These are phyloP conservation scores for Limonius californicus DNA, from an alignment of 1,140 invertebrate genomes.

Conservation along the genomic window DNA sequence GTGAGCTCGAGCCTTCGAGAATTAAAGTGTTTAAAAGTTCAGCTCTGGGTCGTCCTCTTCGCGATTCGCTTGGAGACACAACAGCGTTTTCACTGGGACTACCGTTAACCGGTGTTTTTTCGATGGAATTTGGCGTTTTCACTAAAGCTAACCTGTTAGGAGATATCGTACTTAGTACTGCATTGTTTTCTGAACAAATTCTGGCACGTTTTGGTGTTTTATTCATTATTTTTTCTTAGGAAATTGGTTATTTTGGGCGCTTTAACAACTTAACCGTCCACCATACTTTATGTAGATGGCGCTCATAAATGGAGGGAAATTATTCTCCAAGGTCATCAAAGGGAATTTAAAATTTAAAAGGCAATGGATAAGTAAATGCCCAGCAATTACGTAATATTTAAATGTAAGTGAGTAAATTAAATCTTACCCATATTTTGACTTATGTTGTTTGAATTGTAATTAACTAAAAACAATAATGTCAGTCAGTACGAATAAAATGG, in stretches of 20 bases:
- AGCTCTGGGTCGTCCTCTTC: conserved; percentile 67
- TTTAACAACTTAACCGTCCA: conserved; percentile 31
- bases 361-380: not conserved
- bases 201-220: conserved; percentile 42
- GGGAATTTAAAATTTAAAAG: conserved; percentile 8
- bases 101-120: conserved; percentile 41
- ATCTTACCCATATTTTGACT: too few species aligned
- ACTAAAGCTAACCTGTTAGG: conserved; percentile 34
- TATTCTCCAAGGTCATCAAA: not conserved
- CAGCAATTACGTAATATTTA: not conserved
- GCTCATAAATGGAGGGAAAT: conserved; percentile 28
- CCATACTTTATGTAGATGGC: conserved; percentile 24
- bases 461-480: too few species aligned
- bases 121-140: conserved; percentile 34
- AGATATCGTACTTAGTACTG: conserved; percentile 31
- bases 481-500: too few species aligned
- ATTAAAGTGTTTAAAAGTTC: conserved; percentile 69
- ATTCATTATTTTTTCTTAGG: conserved; percentile 37
- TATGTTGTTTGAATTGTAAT: too few species aligned
- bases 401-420: too few species aligned
- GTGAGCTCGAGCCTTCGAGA: conserved; percentile 66
- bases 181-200: conserved; percentile 29
- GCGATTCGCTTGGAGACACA: conserved; percentile 42
- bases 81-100: conserved; percentile 34
- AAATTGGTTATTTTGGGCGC: conserved; percentile 21